Evolutionary conservation across 2,888 invertebrate species (phyloP).

Genomic region (Pocota personata): DNA sequence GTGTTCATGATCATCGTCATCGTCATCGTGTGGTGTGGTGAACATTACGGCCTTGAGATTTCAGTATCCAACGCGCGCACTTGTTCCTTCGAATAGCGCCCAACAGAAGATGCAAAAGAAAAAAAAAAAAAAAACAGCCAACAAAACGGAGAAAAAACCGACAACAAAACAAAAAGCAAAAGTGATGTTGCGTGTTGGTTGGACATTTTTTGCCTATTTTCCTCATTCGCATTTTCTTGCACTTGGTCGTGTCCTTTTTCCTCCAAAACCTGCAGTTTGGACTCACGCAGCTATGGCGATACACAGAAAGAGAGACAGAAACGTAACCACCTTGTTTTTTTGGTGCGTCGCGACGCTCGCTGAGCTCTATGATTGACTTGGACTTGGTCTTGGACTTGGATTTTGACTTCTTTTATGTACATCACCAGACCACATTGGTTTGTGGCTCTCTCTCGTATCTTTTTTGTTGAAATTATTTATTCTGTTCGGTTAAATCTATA

Average conservation of each 20-base stretch:
- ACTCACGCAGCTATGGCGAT: constrained; percentile 45
- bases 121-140: not conserved
- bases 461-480: constrained; percentile 67
- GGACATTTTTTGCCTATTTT: constrained; percentile 61
- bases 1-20: constrained; percentile 64
- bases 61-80: constrained; percentile 67
- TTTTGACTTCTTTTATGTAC: constrained; percentile 46
- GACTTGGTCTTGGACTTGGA: constrained; percentile 16
- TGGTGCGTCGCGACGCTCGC: constrained; percentile 23
- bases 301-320: no score
- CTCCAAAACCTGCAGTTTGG: constrained; percentile 30
- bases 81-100: constrained; percentile 61
- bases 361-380: constrained; percentile 68
- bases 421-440: constrained; percentile 25
- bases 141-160: not conserved
- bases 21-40: not conserved
- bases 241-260: not conserved
- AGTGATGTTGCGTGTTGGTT: constrained; percentile 71
- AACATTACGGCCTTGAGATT: constrained; percentile 66
- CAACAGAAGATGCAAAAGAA: constrained; percentile 16
- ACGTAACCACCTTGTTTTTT: not conserved
- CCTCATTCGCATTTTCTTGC: constrained; percentile 45
- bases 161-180: constrained; percentile 61
- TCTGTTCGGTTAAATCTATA: constrained; percentile 72
- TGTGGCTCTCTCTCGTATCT: constrained; percentile 6